Base-by-base conservation (phyloP, 2,113 vertebrate species). In the Paralichthys olivaceus region DNA sequence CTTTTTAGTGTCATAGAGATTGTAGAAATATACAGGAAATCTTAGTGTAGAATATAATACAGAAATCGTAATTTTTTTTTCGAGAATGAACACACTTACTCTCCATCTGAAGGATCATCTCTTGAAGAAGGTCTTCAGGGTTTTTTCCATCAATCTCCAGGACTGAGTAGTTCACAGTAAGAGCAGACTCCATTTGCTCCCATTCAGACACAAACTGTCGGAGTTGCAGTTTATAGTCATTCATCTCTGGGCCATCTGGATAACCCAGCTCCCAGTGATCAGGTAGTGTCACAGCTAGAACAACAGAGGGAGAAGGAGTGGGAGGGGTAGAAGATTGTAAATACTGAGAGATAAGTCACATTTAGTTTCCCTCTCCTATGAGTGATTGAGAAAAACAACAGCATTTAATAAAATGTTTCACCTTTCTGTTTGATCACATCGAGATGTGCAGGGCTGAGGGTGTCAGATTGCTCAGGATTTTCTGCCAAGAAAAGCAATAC, bases 171-270 rank as follows among this genome's bases (percentile, higher is more conserved):
- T 76, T 78, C 0, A 90, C 84, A 28, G 5, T 54, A 56, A 96
- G 65, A 63, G 40, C 14, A 0, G 68, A 0, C 81, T 94, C 91
- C 81, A 96, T 56, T 15, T 28, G 56, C 72, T 92, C 83, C 96
- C 96, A 98, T 7, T 84, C 64, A 12, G 25, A 0, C 19, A 25
- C 45, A 88, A 96, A 98, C 78, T 73, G 69, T 7, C 71, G 79
- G 47, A 96, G 43, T 17, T 92, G 88, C 8, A 79, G 65, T 87
- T 91, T 95, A 84, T 95, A 73, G 37, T 76, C 75, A 19, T 95
- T 81, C 89, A 97, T 97, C 92, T 97, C 97, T 25, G 94, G 92
- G 43, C 93, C 78, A n/a, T 95, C 93, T 87, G 95, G 95, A 85
- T 95, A 95, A 84, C 86, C 92, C 3, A 93, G 86, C 55, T 95